Evolutionary conservation across 1,140 invertebrate genomes (phyloP), one percentile per base, ranked within the genome.

Genomic region (Pectinophora gossypiella): DNA sequence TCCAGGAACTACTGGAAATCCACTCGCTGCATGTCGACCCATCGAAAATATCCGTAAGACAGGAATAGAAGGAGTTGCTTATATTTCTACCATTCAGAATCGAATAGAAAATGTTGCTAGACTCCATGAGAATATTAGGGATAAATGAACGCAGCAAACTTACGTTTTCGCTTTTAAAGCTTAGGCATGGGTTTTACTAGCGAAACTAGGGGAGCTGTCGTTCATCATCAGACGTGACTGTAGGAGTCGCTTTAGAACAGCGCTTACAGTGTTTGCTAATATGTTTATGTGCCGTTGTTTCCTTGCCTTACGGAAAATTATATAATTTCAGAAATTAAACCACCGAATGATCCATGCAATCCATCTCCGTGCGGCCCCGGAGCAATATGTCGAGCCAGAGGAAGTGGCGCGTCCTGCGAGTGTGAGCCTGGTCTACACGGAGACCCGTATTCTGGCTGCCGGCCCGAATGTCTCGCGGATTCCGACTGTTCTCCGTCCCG

Each of bases 361-460:
- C 92, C 93, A 60, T 93, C 91, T 40, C 93, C 93, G 15, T 95
- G 94, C 73, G 94, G 94, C 16, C 90, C 92, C 2, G 94, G 94
- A 57, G 92, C 93, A 0, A 83, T 91, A 15, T 96, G 94, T 63
- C 90, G 90, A 16, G 85, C 82, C 38, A 77, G 90, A 40, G 90
- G 91, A 13, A 71, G 78, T 21, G 88, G 85, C 19, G 92, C 93
- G 1, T 80, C 92, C n/a, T 95, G 95, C 67, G 91, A 92, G 72
- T 96, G 95, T 70, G 82, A 94, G 21, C 91, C 92, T 7, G 91
- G 91, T 20, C 89, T 93, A 59, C 87, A 89, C 59, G 94, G 92
- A 19, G 95, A 96, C 76, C 95, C 95, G 0, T 93, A 94, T 66
- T 90, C 88, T 13, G 86, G 85, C 19, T 92, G 91, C 63, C 85